phyloP scores from a whole-genome alignment of 1,140 invertebrate genomes.

The Apolygus lucorum region DNA sequence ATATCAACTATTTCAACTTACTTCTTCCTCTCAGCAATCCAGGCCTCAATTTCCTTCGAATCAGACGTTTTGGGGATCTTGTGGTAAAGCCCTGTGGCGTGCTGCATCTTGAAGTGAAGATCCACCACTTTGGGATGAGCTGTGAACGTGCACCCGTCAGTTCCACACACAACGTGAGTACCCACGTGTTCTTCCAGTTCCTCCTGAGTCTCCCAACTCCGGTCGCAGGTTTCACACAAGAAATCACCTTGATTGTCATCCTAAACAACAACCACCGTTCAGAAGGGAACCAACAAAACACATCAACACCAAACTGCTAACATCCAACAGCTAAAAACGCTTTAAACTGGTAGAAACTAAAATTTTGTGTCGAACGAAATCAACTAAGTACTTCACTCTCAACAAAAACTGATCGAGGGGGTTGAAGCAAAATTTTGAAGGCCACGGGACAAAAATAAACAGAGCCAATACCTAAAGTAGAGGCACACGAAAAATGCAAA shows the following conservation, averaged over 20 bases:
- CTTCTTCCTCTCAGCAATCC: constrained; percentile 68
- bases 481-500: not conserved
- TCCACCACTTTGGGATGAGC: constrained; percentile 68
- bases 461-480: not conserved
- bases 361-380: no score
- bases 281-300: no score
- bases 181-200: constrained; percentile 53
- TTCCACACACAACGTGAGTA: constrained; percentile 62
- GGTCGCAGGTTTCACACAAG: constrained; percentile 69
- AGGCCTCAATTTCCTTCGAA: constrained; percentile 71
- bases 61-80: constrained; percentile 62
- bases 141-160: constrained; percentile 70
- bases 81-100: constrained; percentile 64
- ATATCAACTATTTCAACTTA: no score
- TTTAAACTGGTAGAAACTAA: not conserved
- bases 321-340: not conserved
- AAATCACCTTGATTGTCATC: constrained; percentile 30
- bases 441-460: not conserved
- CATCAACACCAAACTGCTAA: not conserved
- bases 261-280: no score
- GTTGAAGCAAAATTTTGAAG: not conserved
- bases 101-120: constrained; percentile 71
- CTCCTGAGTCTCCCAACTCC: constrained; percentile 51
- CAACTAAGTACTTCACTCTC: not conserved
- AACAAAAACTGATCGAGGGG: not conserved